These are phyloP conservation scores for Brachyptera putata DNA, from an alignment of 2,888 invertebrate species.

Conservation along the genomic window DNA sequence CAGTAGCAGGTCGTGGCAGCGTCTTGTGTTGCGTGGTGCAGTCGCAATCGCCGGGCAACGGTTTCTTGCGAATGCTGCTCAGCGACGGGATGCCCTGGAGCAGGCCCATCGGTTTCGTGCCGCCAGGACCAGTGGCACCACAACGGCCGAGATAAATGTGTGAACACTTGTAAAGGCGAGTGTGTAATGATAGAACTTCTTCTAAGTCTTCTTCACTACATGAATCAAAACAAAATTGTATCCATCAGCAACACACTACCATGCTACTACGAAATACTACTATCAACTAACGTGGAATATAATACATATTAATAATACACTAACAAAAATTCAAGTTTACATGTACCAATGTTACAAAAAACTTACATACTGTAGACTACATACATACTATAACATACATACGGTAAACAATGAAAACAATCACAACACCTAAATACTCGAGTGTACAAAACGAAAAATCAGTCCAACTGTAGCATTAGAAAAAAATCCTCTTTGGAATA, in stretches of 20 bases:
- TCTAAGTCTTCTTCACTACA: conserved; percentile 71
- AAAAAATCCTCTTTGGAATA: background rate
- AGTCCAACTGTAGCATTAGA: conserved; percentile 14
- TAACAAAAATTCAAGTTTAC: too few relatives aligned
- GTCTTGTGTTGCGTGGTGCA: background rate
- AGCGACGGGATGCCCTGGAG: background rate
- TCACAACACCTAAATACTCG: too few relatives aligned
- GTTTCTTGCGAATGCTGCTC: background rate
- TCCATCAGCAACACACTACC: too few relatives aligned
- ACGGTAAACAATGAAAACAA: too few relatives aligned
- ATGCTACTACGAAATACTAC: too few relatives aligned
- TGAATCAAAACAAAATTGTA: too few relatives aligned
- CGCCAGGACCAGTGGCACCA: conserved; percentile 38
- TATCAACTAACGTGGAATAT: too few relatives aligned
- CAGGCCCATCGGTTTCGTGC: background rate
- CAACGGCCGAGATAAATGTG: conserved; percentile 57
- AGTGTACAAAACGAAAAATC: conserved; percentile 33
- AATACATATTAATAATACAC: too few relatives aligned
- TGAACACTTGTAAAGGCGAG: conserved; percentile 55
- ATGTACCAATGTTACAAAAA: too few relatives aligned
- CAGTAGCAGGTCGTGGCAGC: too few relatives aligned
- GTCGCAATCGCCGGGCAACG: background rate
- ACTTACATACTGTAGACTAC: too few relatives aligned
- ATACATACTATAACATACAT: too few relatives aligned
- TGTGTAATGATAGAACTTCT: conserved; percentile 61